Conservation (phyloP, 2,888 invertebrate species). For the Tetrapedia diversipes region DNA sequence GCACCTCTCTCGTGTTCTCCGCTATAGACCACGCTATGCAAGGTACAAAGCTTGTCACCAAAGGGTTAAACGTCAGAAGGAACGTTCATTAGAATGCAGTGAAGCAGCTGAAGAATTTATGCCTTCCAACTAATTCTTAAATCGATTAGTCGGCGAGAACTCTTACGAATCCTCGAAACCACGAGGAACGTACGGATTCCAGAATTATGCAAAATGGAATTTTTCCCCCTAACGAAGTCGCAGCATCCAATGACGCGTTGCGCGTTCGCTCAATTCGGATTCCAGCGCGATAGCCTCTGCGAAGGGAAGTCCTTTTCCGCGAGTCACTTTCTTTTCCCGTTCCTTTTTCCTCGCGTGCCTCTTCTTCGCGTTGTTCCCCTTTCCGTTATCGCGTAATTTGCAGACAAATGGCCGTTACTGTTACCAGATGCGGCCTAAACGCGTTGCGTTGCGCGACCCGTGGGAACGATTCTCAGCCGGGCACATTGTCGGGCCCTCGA, state of each 20-base stretch:
- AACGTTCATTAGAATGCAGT: no score
- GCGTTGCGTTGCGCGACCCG: conserved; percentile 45
- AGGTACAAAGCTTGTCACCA: no score
- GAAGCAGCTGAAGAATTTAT: neutral
- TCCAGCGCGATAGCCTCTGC: neutral
- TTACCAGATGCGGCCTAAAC: conserved; percentile 55
- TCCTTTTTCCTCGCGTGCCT: conserved; percentile 17
- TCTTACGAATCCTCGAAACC: neutral
- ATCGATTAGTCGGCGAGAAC: neutral
- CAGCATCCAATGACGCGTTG: no score
- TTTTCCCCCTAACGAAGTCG: neutral
- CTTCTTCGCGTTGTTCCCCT: conserved; percentile 24
- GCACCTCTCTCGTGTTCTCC: no score
- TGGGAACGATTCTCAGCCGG: conserved; percentile 64
- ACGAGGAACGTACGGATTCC: neutral
- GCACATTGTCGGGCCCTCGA: conserved; percentile 48
- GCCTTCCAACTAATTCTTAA: neutral
- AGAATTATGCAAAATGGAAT: neutral
- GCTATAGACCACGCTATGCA: no score
- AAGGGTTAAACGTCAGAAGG: no score
- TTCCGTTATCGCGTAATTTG: conserved; percentile 50
- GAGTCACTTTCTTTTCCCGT: conserved; percentile 49
- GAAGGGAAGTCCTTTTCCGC: conserved; percentile 15
- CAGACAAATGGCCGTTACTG: conserved; percentile 62
- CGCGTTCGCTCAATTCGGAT: neutral